Evolutionary conservation across 2,113 vertebrate genomes (phyloP).

Genomic region (Panthera uncia): DNA sequence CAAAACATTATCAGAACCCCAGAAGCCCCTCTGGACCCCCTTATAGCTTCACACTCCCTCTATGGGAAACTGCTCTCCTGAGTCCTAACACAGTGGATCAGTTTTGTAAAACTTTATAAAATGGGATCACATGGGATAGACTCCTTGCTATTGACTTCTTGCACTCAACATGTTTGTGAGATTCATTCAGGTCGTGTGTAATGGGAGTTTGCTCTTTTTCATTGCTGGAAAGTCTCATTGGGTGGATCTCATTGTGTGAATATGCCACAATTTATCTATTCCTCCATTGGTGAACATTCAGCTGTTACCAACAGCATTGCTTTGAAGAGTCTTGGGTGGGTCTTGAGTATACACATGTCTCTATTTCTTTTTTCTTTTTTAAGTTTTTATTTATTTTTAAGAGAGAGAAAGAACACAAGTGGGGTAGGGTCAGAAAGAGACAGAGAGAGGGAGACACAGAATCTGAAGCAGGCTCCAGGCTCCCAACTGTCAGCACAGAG

Average conservation of each 20-base stretch:
- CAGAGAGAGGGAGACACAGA: no score
- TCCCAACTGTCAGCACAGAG: no score
- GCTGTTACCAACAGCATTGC: background rate
- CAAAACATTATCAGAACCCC: background rate
- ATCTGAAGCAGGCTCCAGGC: no score
- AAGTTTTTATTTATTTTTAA: no score
- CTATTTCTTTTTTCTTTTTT: background rate
- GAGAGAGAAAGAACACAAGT: no score
- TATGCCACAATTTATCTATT: background rate
- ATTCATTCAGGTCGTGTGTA: background rate
- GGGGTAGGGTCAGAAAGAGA: no score
- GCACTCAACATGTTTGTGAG: background rate
- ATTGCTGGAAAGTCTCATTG: background rate
- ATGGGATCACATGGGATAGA: background rate
- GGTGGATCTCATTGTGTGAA: background rate
- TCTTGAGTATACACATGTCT: background rate
- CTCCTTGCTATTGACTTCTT: background rate
- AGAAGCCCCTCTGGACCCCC: background rate
- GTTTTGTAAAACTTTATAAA: background rate
- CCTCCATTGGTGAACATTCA: background rate
- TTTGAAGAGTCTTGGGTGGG: background rate
- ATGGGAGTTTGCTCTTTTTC: background rate
- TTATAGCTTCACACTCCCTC: background rate
- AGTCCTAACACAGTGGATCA: background rate
- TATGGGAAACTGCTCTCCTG: background rate